These are phyloP conservation scores for Mesitornis unicolor DNA, from an alignment of 2,113 vertebrate species.

Conservation along the genomic window DNA sequence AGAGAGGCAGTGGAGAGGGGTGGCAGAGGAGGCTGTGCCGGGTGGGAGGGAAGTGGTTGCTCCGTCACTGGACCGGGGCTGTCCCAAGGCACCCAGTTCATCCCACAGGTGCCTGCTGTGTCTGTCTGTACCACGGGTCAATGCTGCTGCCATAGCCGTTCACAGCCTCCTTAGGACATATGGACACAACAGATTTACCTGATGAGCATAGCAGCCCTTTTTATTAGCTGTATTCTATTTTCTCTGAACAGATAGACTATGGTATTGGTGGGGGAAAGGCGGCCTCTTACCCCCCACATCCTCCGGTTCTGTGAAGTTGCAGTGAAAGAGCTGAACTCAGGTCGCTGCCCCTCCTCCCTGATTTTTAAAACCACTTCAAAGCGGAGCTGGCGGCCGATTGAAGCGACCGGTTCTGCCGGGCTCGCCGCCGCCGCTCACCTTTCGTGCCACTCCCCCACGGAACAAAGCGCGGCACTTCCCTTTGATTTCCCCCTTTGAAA, in stretches of 20 bases:
- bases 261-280: neutral
- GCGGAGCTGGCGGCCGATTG: neutral
- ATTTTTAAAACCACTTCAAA: constrained; percentile 58
- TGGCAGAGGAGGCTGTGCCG: neutral
- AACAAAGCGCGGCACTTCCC: constrained; percentile 29
- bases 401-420: constrained; percentile 14
- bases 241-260: neutral
- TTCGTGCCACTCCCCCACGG: neutral
- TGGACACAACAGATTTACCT: neutral
- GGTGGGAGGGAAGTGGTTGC: neutral
- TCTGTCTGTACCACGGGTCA: rapidly evolving
- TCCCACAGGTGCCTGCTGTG: rapidly evolving
- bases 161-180: neutral
- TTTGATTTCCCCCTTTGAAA: constrained; percentile 53
- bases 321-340: constrained; percentile 5
- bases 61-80: rapidly evolving
- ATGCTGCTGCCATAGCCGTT: neutral
- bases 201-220: neutral
- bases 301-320: constrained; percentile 22
- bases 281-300: neutral
- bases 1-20: too few relatives aligned
- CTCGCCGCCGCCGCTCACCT: neutral
- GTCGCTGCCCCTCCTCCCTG: constrained; percentile 38
- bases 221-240: neutral
- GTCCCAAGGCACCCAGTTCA: neutral